These are phyloP conservation scores for Marmota monax DNA, from an alignment of 2,113 vertebrate genomes.

Conservation along the genomic window DNA sequence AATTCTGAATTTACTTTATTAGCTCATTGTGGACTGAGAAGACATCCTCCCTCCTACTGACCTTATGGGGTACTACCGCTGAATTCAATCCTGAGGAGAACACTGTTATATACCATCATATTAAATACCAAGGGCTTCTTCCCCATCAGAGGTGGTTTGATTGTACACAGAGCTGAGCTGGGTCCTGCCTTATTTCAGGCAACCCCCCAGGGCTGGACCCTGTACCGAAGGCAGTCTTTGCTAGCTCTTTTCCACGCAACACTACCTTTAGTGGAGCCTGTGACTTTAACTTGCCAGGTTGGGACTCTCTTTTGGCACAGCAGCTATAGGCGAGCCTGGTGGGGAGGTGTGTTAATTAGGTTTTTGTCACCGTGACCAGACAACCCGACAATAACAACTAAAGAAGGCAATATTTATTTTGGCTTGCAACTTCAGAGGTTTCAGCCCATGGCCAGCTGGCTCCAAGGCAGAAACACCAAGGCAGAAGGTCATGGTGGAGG, in stretches of 20 bases:
- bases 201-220: background rate
- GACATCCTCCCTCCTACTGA: background rate
- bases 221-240: background rate
- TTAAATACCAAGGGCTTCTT: background rate
- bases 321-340: background rate
- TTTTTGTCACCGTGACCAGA: too few species aligned
- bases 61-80: too few species aligned
- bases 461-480: too few species aligned
- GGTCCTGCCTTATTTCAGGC: background rate
- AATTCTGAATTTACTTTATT: background rate
- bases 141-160: background rate
- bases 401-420: too few species aligned
- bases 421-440: too few species aligned
- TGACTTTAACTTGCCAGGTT: background rate
- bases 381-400: too few species aligned
- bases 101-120: background rate
- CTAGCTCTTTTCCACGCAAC: background rate
- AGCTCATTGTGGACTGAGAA: background rate
- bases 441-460: too few species aligned
- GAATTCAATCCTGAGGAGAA: background rate
- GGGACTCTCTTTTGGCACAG: background rate
- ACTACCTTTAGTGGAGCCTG: background rate
- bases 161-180: background rate
- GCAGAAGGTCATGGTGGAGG: too few species aligned
- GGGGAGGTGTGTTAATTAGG: background rate